phyloP scores from a whole-genome alignment of 2,113 vertebrate genomes.

The Serilophus lunatus region DNA sequence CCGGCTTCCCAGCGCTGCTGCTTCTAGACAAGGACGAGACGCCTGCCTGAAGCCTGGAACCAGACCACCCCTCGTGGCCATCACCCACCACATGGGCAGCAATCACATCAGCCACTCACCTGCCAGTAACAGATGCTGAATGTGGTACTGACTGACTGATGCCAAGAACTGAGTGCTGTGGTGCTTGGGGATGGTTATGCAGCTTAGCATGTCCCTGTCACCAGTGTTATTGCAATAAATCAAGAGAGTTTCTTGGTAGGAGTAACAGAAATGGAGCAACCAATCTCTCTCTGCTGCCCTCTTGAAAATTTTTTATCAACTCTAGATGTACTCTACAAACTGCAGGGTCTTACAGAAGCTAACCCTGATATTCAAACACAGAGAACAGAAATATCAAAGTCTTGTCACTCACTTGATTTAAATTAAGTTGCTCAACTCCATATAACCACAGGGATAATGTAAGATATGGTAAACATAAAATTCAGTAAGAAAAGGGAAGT shows the following conservation, averaged over 20 bases:
- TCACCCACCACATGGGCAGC: rapidly evolving
- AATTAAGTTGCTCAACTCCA: neutral
- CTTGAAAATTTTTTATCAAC: neutral
- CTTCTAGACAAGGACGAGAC: rapidly evolving
- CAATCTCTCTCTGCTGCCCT: rapidly evolving
- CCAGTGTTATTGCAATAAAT: neutral
- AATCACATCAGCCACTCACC: rapidly evolving
- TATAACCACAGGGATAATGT: neutral
- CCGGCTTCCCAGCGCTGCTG: neutral
- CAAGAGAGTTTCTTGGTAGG: neutral
- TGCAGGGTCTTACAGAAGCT: neutral
- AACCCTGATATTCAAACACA: neutral
- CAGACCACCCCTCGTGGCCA: rapidly evolving
- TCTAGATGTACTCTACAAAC: neutral
- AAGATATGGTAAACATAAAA: neutral
- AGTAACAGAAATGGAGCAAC: neutral
- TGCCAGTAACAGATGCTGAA: rapidly evolving
- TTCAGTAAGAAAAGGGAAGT: neutral
- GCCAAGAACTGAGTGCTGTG: neutral
- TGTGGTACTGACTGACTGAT: rapidly evolving
- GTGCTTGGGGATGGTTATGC: rapidly evolving
- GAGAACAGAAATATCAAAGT: neutral
- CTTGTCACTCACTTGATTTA: neutral
- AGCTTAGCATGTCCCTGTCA: neutral
- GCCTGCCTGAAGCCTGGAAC: rapidly evolving